These are phyloP conservation scores for Vannuccia rotundouncinata DNA, from an alignment of 2,888 invertebrate species.

Conservation along the genomic window DNA sequence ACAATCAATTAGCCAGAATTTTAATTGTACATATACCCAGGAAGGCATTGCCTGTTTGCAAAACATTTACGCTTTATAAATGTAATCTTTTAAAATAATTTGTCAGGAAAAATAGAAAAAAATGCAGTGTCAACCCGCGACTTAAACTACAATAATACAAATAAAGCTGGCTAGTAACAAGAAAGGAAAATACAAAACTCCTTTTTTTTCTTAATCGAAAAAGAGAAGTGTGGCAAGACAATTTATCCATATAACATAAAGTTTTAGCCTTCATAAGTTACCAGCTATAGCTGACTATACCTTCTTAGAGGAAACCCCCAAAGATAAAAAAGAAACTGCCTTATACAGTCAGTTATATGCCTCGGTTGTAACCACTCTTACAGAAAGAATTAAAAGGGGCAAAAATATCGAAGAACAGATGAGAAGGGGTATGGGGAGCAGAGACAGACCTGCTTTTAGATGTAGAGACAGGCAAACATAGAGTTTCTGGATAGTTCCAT, in stretches of 20 bases:
- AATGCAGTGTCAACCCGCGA: too few relatives aligned
- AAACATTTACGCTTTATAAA: too few relatives aligned
- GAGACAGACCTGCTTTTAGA: slow-evolving; percentile 4
- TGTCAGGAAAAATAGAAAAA: too few relatives aligned
- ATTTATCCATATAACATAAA: background rate
- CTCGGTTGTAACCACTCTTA: too few relatives aligned
- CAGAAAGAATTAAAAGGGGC: too few relatives aligned
- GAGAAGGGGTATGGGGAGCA: background rate
- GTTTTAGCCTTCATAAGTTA: background rate
- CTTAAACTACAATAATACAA: too few relatives aligned
- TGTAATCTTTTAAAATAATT: too few relatives aligned
- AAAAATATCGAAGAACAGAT: background rate
- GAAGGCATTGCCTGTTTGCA: too few relatives aligned
- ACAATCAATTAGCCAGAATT: too few relatives aligned
- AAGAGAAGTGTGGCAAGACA: background rate
- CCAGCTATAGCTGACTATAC: background rate
- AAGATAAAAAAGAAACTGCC: slow-evolving; percentile 14
- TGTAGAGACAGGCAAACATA: slow-evolving; percentile 16
- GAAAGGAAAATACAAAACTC: too few relatives aligned
- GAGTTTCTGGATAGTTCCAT: background rate
- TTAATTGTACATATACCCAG: too few relatives aligned
- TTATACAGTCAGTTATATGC: background rate
- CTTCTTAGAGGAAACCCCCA: background rate
- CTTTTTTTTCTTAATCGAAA: background rate
- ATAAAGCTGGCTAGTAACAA: background rate